Base-by-base conservation (phyloP, 2,797 vertebrate species). In the Dermochelys coriacea region DNA sequence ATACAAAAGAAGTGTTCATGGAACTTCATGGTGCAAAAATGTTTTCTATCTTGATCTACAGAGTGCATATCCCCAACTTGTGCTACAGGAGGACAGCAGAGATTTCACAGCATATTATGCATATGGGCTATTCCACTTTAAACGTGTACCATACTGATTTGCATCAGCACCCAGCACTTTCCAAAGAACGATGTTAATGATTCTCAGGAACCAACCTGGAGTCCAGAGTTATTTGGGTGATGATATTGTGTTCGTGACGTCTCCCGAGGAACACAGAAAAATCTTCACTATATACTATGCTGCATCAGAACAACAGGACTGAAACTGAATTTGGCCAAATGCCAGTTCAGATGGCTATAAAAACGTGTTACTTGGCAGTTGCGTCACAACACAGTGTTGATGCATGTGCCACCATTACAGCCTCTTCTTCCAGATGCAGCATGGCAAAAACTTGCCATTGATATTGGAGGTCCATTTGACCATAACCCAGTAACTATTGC, bases 71-170 rank as follows among this genome's bases (percentile, higher is more conserved):
- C 81, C 47, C n/a, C 57, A 84, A 47, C 41, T 45, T 84, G 47
- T 74, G n/a, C 49, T 41, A 31, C 71, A 83, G 12, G 10, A 86
- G 75, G 9, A 45, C 82, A 57, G 23, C 29, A 64, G 57, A 81
- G 19, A 75, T 50, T 41, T 74, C 19, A 87, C 57, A 25, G 61
- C 31, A 37, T 80, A 93, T 87, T 82, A 88, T 61, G 77, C 41
- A 57, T 88, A 87, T 86, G 41, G 79, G 31, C 61, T 92, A n/a
- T 85, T 88, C 68, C 79, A 84, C 41, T 86, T 92, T 91, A 93
- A 89, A 59, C 6, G 52, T 45, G 86, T 89, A 57, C 91, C 64
- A 15, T 87, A 75, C 7, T 31, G 86, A 84, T 59, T 87, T 86
- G 54, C 75, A 86, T 79, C 51, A 59, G 80, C 21, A 68, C 86